Base-by-base conservation (phyloP, 2,888 invertebrate species). In the Eristalis tenax region DNA sequence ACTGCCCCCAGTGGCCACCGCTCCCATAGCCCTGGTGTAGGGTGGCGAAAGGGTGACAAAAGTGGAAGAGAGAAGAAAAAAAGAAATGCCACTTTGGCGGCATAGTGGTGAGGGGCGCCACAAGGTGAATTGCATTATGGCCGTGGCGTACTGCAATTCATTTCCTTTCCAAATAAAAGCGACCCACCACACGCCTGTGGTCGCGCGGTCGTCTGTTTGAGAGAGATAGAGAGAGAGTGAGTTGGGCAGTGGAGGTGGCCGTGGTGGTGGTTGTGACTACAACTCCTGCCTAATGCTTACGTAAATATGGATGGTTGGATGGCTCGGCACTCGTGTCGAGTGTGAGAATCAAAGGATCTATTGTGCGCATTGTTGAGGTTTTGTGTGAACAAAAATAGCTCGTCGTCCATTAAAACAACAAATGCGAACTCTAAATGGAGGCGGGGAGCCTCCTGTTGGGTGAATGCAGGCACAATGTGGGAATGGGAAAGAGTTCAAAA, bases 51-150 rank as follows among this genome's bases (percentile, higher is more conserved):
- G 77, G 77, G 64, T 82, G 85, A 78, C 74, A 83, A 78, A 73
- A 82, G 69, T 70, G 61, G 50, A 35, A 23, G 32, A 63, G 4
- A 50, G 10, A 64, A n/a, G 23, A 70, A 35, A 61, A 38, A 65
- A 74, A 78, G 78, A 68, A 63, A 56, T 77, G 82, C 85, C 82
- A 82, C 85, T 78, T 82, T 82, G 66, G 74, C 50, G 50, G 70
- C 70, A 86, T 82, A 75, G 73, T 74, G 74, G 78, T 50, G 70
- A 40, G 78, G 82, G 73, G 82, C 57, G 74, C 65, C 78, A 78
- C 78, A 83, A 82, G 86, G 86, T 86, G 86, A 86, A 86, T 86
- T 86, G 86, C 86, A 86, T 86, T 86, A 86, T 82, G 70, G 70
- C 70, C 61, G 65, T 78, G 75, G 78, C 78, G 65, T 78, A 69